A percentile compares a stretch with the other conserved stretches of the same genome.
Evolutionary conservation across 2,888 invertebrate species (phyloP).

Genomic region (Epicampocera succincta): DNA sequence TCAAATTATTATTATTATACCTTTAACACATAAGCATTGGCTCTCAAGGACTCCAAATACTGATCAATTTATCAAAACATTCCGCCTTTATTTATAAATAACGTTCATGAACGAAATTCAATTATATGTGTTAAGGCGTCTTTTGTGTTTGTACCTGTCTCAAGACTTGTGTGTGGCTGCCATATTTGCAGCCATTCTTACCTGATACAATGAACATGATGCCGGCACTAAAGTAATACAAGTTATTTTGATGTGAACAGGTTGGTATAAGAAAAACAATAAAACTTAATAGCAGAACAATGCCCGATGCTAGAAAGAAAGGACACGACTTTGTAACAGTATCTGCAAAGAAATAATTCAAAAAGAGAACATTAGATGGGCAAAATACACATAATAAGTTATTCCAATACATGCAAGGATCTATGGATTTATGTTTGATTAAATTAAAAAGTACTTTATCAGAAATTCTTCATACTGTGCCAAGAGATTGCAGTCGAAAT

Average conservation of each 20-base stretch:
- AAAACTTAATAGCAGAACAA: conserved; percentile 89
- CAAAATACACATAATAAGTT: not conserved
- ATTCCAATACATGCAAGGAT: not conserved
- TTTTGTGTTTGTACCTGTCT: not conserved
- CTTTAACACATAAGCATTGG: not conserved
- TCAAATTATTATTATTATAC: not conserved
- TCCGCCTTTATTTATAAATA: not conserved
- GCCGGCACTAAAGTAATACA: conserved; percentile 92
- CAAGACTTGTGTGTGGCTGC: not conserved
- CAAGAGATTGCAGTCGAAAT: too few species aligned
- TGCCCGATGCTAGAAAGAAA: conserved; percentile 89
- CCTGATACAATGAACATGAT: conserved; percentile 94
- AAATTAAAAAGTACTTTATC: too few species aligned
- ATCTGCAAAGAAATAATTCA: conserved; percentile 84
- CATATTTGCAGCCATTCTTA: conserved; percentile 83
- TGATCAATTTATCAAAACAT: conserved; percentile 38
- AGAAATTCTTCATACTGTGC: too few species aligned
- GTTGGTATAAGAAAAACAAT: conserved; percentile 91
- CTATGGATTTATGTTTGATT: not conserved
- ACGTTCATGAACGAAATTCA: not conserved
- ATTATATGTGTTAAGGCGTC: not conserved
- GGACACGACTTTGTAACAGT: conserved; percentile 93
- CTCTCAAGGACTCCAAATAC: conserved; percentile 8
- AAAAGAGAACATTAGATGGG: conserved; percentile 3
- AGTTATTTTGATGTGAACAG: conserved; percentile 86